Evolutionary conservation across 2,113 vertebrate species (phyloP), one percentile per base, ranked within the genome.

Genomic region (Dolichotis patagonum): DNA sequence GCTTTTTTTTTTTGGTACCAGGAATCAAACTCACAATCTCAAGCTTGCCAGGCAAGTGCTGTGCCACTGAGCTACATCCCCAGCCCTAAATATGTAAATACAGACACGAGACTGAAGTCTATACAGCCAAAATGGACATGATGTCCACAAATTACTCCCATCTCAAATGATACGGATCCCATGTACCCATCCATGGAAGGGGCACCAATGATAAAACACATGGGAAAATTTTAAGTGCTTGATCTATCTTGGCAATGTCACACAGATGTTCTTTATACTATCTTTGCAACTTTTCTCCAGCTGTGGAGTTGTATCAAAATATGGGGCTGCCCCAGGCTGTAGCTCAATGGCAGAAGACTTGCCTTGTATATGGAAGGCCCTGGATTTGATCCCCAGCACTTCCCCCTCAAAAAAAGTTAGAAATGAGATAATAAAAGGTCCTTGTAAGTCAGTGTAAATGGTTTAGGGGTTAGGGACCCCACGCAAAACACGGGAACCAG

Each of bases 361-460:
- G 38, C 26, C 60, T 85, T 43, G 7, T 30, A 46, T 22, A 6
- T 41, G 32, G 8, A 43, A 41, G 38, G 38, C 24, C 54, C 58
- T 85, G 38, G 24, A 24, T 60, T 43, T 16, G 35, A 62, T 84
- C 56, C 24, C 56, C n/a, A 62, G 54, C 2, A 69, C 7, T 10
- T 35, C 35, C 17, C 65, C 65, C 35, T 7, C 14, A 35, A n/a
- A 69, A n/a, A 60, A 83, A 82, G 35, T 20, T 71, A 81, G 81
- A 82, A 38, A 54, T 83, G 49, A 85, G 43, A 54, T 56, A 96
- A 83, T 52, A 67, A 91, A 85, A 90, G 43, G 93, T 54, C 32
- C 17, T 63, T 84, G 41, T 19, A 58, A 28, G 58, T 43, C 60
- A 43, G 26, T 14, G 26, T 77, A 28, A 30, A 58, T 26, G 54